These are phyloP conservation scores for Apodemia zela DNA, from an alignment of 2,888 invertebrate species.

Conservation along the genomic window DNA sequence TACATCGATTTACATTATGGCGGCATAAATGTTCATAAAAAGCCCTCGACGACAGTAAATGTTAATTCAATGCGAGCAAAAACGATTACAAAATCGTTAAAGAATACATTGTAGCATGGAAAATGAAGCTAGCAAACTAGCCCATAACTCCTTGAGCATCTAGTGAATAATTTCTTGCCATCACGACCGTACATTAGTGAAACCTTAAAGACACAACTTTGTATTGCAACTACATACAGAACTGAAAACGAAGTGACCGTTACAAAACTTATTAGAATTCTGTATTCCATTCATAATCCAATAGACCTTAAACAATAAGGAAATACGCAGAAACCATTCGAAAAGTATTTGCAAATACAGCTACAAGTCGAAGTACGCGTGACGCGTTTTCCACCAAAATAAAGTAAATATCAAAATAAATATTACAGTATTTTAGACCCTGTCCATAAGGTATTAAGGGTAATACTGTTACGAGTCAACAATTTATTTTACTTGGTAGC, in stretches of 20 bases:
- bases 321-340: slow-evolving; percentile 73
- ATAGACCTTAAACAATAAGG: slow-evolving; percentile 65
- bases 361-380: slow-evolving; percentile 59
- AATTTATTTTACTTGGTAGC: slow-evolving; percentile 35
- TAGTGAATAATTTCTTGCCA: background rate
- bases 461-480: slow-evolving; percentile 29
- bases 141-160: slow-evolving; percentile 11
- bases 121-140: background rate
- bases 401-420: slow-evolving; percentile 43
- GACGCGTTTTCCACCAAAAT: slow-evolving; percentile 59
- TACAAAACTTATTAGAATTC: slow-evolving; percentile 58
- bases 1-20: slow-evolving; percentile 23
- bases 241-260: slow-evolving; percentile 30
- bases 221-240: background rate
- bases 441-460: slow-evolving; percentile 43
- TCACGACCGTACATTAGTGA: slow-evolving; percentile 17
- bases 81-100: slow-evolving; percentile 23
- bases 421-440: slow-evolving; percentile 45
- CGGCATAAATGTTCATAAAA: slow-evolving; percentile 26
- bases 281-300: slow-evolving; percentile 64
- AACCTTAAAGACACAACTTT: slow-evolving; percentile 13
- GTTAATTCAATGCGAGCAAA: slow-evolving; percentile 27
- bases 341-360: slow-evolving; percentile 67
- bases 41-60: slow-evolving; percentile 24
- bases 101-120: slow-evolving; percentile 19